A percentile compares a stretch with the other conserved stretches of the same genome.
phyloP scores from a whole-genome alignment of 2,113 vertebrate genomes.

The Callipepla californica region DNA sequence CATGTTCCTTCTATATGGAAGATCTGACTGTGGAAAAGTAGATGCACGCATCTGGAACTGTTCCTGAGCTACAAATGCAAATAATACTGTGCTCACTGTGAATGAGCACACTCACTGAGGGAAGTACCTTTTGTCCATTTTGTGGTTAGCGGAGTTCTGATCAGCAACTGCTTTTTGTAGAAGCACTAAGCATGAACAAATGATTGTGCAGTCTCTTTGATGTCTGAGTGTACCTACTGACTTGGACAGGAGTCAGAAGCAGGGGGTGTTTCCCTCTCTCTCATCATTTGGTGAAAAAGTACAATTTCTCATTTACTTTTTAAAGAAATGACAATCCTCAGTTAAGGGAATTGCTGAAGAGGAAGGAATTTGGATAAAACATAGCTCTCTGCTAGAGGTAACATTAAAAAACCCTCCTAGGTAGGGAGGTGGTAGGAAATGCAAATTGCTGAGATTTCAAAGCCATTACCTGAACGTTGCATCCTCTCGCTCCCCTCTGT shows the following conservation, averaged over 20 bases:
- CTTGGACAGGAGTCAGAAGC: background rate
- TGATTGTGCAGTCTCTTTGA: background rate
- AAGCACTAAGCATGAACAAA: background rate
- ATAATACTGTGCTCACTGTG: background rate
- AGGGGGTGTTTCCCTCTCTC: background rate
- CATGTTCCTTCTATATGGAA: slow-evolving; percentile 17
- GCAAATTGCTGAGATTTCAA: background rate
- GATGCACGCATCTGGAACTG: slow-evolving; percentile 10
- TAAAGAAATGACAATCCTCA: background rate
- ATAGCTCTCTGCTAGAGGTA: background rate
- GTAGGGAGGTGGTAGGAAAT: background rate
- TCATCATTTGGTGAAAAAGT: background rate
- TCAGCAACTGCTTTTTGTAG: background rate
- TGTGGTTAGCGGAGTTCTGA: background rate
- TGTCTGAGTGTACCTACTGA: background rate
- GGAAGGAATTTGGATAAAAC: background rate
- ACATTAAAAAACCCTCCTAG: background rate
- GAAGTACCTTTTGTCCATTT: background rate
- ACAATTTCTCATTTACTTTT: background rate
- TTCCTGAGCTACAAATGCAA: slow-evolving; percentile 19
- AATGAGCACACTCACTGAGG: background rate
- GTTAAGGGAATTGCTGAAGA: background rate
- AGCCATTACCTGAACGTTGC: background rate
- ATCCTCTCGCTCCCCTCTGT: rapidly evolving
- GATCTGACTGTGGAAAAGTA: slow-evolving; percentile 41